Percentiles rank a stretch among this genome's conserved stretches.
These are phyloP conservation scores for Drosophila lacicola DNA, from an alignment of 2,888 invertebrate species.

Conservation along the genomic window DNA sequence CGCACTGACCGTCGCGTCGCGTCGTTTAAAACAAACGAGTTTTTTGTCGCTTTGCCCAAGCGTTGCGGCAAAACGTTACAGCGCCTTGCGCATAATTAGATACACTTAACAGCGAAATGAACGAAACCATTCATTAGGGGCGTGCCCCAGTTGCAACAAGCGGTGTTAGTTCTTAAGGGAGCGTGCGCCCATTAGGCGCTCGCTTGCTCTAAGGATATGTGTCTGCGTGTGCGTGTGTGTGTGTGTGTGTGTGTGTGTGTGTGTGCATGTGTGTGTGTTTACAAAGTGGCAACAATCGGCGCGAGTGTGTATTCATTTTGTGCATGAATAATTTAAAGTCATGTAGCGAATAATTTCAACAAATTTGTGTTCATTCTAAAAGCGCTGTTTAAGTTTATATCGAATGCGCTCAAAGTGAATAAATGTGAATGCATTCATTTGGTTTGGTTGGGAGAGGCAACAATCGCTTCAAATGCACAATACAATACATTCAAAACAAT, in stretches of 20 bases:
- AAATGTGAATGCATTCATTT: too few relatives aligned
- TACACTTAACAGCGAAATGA: conserved; percentile 71
- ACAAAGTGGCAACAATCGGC: conserved; percentile 48
- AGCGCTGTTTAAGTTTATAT: too few relatives aligned
- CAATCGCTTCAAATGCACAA: too few relatives aligned
- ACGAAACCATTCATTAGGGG: conserved; percentile 68
- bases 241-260: too few relatives aligned
- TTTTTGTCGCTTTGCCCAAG: conserved; percentile 55
- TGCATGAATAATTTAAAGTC: conserved; percentile 16
- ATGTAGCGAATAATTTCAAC: background rate
- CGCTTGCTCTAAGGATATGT: conserved; percentile 40
- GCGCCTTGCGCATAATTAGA: conserved; percentile 74
- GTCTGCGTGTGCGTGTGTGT: too few relatives aligned
- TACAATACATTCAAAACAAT: too few relatives aligned
- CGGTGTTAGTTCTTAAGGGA: background rate
- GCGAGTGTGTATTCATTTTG: conserved; percentile 2
- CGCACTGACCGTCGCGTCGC: conserved; percentile 38
- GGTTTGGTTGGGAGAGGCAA: too few relatives aligned
- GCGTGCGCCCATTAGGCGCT: conserved; percentile 10
- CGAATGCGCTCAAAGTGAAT: too few relatives aligned
- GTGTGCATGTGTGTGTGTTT: conserved; percentile 21
- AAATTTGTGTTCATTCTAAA: too few relatives aligned
- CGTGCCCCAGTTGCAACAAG: conserved; percentile 55
- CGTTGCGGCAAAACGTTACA: conserved; percentile 52
- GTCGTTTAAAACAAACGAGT: conserved; percentile 66